These are phyloP conservation scores for Cinara cedri DNA, from an alignment of 2,888 invertebrate genomes.

Conservation along the genomic window DNA sequence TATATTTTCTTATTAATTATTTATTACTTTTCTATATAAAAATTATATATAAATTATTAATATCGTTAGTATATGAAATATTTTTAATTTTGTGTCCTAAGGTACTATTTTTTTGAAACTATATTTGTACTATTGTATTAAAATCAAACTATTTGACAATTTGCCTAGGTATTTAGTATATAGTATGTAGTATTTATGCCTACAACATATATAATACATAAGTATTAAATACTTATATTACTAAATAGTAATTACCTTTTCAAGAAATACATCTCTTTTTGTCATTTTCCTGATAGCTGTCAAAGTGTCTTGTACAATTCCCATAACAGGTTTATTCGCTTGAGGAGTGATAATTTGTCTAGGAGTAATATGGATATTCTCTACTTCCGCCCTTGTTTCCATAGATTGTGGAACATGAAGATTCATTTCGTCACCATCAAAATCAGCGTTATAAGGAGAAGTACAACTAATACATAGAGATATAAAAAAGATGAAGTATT, in stretches of 20 bases:
- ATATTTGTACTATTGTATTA: too few species aligned
- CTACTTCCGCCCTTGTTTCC: constrained; percentile 97
- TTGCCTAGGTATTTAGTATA: too few species aligned
- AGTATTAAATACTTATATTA: background rate
- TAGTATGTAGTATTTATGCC: too few species aligned
- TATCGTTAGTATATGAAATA: too few species aligned
- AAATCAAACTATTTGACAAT: too few species aligned
- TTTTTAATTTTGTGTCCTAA: too few species aligned
- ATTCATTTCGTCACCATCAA: constrained; percentile 99
- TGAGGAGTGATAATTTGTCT: constrained; percentile 99
- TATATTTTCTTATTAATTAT: too few species aligned
- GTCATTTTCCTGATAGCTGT: constrained; percentile 99
- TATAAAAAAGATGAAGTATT: too few species aligned
- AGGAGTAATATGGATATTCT: constrained; percentile 96
- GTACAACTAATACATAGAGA: constrained; percentile 74
- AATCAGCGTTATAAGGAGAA: constrained; percentile 99
- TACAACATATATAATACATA: too few species aligned
- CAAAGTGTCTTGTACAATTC: constrained; percentile 98
- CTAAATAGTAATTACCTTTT: constrained; percentile 69
- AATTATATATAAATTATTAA: too few species aligned
- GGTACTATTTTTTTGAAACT: too few species aligned
- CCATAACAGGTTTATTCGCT: constrained; percentile 99
- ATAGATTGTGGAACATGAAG: constrained; percentile 98
- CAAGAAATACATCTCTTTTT: constrained; percentile 96
- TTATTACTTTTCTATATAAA: too few species aligned